Evolutionary conservation across 2,113 vertebrate species (phyloP).

Genomic region (Lepisosteus osseus): DNA sequence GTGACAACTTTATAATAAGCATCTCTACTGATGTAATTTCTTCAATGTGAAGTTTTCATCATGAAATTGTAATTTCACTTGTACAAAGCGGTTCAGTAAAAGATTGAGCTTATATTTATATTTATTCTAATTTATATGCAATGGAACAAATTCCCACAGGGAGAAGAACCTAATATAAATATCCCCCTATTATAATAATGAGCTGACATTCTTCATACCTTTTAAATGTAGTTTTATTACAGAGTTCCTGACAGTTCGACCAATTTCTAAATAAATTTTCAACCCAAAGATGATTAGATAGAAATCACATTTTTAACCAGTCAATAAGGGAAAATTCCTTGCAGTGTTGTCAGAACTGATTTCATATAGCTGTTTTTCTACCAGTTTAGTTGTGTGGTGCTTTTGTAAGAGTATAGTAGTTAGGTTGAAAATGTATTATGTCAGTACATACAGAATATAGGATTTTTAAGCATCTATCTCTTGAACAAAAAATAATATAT

Average conservation of each 20-base stretch:
- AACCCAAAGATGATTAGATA: not conserved
- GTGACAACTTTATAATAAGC: no score
- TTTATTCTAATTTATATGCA: slow-evolving; percentile 14
- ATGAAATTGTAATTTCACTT: not conserved
- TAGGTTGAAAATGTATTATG: no score
- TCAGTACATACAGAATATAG: no score
- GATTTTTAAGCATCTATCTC: not conserved
- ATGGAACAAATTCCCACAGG: slow-evolving; percentile 3
- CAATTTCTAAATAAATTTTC: not conserved
- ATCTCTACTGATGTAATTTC: not conserved
- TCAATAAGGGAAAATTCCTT: not conserved
- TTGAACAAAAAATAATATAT: not conserved
- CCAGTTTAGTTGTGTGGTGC: no score
- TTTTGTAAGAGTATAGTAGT: no score
- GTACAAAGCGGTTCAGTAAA: not conserved
- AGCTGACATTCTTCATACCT: not conserved
- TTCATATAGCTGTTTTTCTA: no score
- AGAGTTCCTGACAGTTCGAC: not conserved
- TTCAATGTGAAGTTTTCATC: not conserved
- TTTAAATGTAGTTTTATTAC: slow-evolving; percentile 7
- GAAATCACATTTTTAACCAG: not conserved
- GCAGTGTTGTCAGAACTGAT: not conserved
- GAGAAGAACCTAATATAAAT: not conserved
- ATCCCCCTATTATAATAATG: not conserved
- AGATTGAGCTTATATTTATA: not conserved